These are phyloP conservation scores for Dasyurus viverrinus DNA, from an alignment of 2,113 vertebrate species.

Conservation along the genomic window DNA sequence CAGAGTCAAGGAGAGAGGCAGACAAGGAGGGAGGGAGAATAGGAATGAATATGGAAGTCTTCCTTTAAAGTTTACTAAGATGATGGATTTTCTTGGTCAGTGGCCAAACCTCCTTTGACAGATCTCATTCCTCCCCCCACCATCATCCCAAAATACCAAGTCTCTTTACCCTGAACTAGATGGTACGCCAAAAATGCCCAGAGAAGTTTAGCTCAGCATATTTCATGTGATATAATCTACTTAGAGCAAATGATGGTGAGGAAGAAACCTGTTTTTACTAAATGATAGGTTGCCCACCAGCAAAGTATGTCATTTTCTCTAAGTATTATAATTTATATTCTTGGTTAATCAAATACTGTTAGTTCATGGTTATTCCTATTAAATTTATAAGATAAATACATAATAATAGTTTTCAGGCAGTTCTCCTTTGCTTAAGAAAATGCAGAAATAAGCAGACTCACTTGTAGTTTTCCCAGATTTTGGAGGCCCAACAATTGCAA, in stretches of 20 bases:
- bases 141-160: too few relatives aligned
- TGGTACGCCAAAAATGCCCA: too few relatives aligned
- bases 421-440: conserved; percentile 18
- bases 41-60: too few relatives aligned
- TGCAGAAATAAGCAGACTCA: conserved; percentile 69
- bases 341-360: neutral
- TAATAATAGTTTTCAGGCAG: neutral
- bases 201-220: too few relatives aligned
- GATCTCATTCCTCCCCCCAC: too few relatives aligned
- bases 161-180: too few relatives aligned
- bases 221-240: neutral
- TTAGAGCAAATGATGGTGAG: neutral
- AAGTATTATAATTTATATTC: neutral
- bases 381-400: neutral
- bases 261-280: neutral
- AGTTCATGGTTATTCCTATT: neutral
- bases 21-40: too few relatives aligned
- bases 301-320: neutral
- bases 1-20: too few relatives aligned
- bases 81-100: too few relatives aligned
- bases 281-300: neutral
- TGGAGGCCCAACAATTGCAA: conserved; percentile 92
- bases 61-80: too few relatives aligned
- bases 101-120: too few relatives aligned
- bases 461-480: conserved; percentile 97